Base-by-base conservation (phyloP, 2,113 vertebrate species). In the Varanus komodoensis region DNA sequence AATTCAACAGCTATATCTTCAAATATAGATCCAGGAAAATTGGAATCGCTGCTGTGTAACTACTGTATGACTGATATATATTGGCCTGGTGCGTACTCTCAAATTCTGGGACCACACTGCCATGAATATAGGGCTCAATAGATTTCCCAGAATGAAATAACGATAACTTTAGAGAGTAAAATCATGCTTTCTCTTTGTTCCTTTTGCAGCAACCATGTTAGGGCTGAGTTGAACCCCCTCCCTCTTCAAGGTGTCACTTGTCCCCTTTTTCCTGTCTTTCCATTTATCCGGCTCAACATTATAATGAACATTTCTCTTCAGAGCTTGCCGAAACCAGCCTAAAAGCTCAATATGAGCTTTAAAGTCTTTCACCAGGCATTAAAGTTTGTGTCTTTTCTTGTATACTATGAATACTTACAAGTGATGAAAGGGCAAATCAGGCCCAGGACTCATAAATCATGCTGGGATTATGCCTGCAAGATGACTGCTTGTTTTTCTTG, bases 401-500 rank as follows among this genome's bases (percentile, higher is more conserved):
- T 94, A 79, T 92, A 84, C 44, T 48, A 87, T 67, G 93, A 84
- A 44, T 90, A 89, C 52, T 88, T 94, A 57, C 69, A 68, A 91
- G 82, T 54, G 89, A 93, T 91, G 91, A 93, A 86, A 94, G 82
- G 23, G 80, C 69, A 88, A 92, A 77, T 88, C 75, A 81, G 50
- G 91, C 87, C n/a, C 93, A 96, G 94, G 88, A 88, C 1, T 23
- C 8, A 87, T 93, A 96, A 94, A 95, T 95, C 84, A 94, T 21
- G 54, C 50, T 90, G 89, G 5, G 67, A 93, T 93, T 96, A 91
- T 93, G 69, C 91, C 93, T 93, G 61, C 89, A 94, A 93, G 80
- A 85, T 1, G 1, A 75, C 21, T 27, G 29, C 50, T 90, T 94
- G 3, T 91, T 96, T 96, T 94, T 80, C 77, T 96, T 95, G 89